phyloP scores from a whole-genome alignment of 2,113 vertebrate species.

The Columba janthina region DNA sequence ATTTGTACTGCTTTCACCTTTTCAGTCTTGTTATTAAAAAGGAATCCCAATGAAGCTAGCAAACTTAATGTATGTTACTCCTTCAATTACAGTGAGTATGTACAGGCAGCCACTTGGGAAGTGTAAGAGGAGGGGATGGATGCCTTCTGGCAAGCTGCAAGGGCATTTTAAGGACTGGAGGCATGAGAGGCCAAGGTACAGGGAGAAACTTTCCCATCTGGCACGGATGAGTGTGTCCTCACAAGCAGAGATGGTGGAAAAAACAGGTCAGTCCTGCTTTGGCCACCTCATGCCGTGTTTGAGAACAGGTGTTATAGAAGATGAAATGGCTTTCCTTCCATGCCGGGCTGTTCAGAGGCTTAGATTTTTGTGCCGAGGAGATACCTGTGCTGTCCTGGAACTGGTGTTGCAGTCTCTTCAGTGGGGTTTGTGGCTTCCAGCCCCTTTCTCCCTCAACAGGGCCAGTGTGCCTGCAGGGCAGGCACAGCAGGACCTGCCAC shows the following conservation, averaged over 20 bases:
- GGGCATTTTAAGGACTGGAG: neutral
- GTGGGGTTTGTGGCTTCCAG: neutral
- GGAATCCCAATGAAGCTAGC: slow-evolving; percentile 18
- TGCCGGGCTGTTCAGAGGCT: neutral
- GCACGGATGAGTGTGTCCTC: neutral
- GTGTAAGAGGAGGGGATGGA: neutral
- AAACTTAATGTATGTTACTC: neutral
- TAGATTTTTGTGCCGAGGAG: neutral
- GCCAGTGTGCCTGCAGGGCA: fast-evolving
- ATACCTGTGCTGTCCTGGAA: neutral
- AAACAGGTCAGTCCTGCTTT: neutral
- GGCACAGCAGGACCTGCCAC: fast-evolving
- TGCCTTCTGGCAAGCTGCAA: neutral
- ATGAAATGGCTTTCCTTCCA: neutral
- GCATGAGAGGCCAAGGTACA: neutral
- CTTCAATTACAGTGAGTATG: neutral
- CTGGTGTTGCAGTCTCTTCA: neutral
- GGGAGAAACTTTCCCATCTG: neutral
- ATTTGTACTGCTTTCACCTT: slow-evolving; percentile 22
- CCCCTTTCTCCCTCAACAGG: neutral
- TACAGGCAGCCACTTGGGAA: neutral
- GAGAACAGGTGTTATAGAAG: neutral
- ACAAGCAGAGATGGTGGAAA: neutral
- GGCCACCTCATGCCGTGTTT: fast-evolving
- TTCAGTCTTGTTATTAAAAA: slow-evolving; percentile 14